phyloP scores from a whole-genome alignment of 2,888 invertebrate species.

The Cantharis rustica region DNA sequence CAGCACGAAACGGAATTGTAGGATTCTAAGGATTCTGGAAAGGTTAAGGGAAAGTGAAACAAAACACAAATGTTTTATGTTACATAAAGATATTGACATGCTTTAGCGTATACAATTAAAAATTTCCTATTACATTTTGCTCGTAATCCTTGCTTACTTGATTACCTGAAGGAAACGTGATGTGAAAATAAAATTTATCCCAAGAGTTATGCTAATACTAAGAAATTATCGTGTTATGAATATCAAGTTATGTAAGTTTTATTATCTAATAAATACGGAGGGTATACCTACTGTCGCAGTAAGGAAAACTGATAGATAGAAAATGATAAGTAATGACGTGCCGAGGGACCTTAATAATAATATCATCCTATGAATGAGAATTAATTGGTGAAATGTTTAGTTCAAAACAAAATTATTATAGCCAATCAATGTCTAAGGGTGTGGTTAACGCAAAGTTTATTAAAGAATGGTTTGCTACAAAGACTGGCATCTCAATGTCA shows the following conservation, averaged over 20 bases:
- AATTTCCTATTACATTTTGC: neutral
- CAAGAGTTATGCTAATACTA: slow-evolving; percentile 18
- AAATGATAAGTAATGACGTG: neutral
- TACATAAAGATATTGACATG: neutral
- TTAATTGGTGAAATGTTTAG: neutral
- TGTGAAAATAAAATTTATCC: slow-evolving; percentile 10
- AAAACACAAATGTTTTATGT: neutral
- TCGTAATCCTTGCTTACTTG: slow-evolving; percentile 6
- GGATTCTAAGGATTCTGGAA: neutral
- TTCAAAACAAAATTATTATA: neutral
- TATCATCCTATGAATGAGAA: neutral
- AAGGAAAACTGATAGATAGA: neutral
- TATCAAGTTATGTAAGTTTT: slow-evolving; percentile 9
- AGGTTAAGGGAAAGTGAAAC: neutral
- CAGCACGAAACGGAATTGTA: neutral
- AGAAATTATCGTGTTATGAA: slow-evolving; percentile 15
- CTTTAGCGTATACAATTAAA: neutral
- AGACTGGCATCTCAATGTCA: neutral
- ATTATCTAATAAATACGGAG: neutral
- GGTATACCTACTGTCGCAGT: neutral
- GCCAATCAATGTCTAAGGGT: neutral
- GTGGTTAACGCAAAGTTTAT: neutral
- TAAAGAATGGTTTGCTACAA: neutral
- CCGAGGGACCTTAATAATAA: neutral
- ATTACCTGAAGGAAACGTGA: slow-evolving; percentile 16